A percentile compares a stretch with the other conserved stretches of the same genome.
These are phyloP conservation scores for Hedya salicella DNA, from an alignment of 2,888 invertebrate genomes.

Conservation along the genomic window DNA sequence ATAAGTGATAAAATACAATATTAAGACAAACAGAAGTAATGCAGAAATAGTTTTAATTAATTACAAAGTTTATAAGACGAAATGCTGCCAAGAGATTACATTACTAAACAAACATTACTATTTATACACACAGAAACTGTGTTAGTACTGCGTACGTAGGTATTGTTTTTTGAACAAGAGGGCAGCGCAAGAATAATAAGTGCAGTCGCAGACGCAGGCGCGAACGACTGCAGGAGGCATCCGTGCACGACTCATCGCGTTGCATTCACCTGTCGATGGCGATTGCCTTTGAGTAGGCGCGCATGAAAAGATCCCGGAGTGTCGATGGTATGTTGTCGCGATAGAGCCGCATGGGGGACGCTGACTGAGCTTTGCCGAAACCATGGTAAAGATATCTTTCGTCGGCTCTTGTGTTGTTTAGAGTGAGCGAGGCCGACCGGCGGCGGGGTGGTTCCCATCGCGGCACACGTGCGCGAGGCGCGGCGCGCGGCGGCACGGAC, in stretches of 20 bases:
- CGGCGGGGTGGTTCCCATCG: slow-evolving; percentile 68
- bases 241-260: slow-evolving; percentile 45
- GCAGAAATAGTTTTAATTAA: background rate
- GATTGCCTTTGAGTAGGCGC: slow-evolving; percentile 88
- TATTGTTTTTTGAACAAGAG: background rate
- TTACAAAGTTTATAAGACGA: slow-evolving; percentile 4
- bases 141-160: background rate
- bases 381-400: slow-evolving; percentile 96
- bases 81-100: slow-evolving; percentile 3
- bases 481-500: slow-evolving; percentile 54
- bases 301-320: slow-evolving; percentile 94
- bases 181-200: slow-evolving; percentile 16
- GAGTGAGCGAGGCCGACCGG: slow-evolving; percentile 58
- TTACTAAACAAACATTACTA: background rate
- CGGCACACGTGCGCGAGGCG: slow-evolving; percentile 61
- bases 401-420: slow-evolving; percentile 88
- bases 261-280: slow-evolving; percentile 81
- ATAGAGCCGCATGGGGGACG: slow-evolving; percentile 89
- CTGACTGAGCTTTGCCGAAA: slow-evolving; percentile 92
- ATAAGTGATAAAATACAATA: too few species aligned
- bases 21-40: too few species aligned
- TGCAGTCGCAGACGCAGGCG: slow-evolving; percentile 46
- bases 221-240: slow-evolving; percentile 44
- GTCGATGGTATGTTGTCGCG: slow-evolving; percentile 95
- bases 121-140: background rate